Conservation (phyloP, 2,113 vertebrate genomes). For the Cettia cetti region DNA sequence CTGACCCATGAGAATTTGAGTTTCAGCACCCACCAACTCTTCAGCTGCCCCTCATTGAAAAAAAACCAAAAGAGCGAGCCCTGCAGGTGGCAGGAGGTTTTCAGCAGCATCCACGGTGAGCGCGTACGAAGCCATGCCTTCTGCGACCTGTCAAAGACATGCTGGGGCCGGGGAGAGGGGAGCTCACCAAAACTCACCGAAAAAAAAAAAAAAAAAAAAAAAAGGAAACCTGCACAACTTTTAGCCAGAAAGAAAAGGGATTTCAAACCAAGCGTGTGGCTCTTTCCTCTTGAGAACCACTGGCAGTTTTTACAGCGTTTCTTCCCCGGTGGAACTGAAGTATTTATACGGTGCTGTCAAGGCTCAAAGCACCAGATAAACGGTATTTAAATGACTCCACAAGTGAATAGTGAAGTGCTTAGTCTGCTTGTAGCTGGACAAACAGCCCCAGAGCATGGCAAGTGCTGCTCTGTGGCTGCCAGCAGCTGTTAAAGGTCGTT, state of each 20-base stretch:
- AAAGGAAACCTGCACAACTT: background rate
- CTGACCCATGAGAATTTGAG: background rate
- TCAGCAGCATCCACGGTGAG: constrained; percentile 74
- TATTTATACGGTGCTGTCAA: background rate
- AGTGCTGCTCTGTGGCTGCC: background rate
- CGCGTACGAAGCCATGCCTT: constrained; percentile 71
- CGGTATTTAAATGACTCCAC: background rate
- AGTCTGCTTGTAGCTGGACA: background rate
- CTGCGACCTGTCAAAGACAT: constrained; percentile 57
- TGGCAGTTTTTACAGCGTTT: background rate
- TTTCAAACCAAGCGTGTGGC: background rate
- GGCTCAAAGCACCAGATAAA: background rate
- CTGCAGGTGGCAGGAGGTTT: constrained; percentile 41
- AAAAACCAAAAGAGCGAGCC: constrained; percentile 4
- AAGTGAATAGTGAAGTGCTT: background rate
- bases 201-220: too few relatives aligned
- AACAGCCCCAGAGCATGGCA: background rate
- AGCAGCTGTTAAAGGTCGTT: background rate
- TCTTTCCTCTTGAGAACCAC: background rate
- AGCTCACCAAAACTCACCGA: background rate
- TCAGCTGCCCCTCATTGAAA: background rate
- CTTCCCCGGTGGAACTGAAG: background rate
- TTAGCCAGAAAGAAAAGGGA: background rate
- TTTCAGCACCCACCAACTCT: background rate
- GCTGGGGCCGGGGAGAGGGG: background rate